Conservation (phyloP, 2,113 vertebrate species). For the Orthonyx spaldingii region DNA sequence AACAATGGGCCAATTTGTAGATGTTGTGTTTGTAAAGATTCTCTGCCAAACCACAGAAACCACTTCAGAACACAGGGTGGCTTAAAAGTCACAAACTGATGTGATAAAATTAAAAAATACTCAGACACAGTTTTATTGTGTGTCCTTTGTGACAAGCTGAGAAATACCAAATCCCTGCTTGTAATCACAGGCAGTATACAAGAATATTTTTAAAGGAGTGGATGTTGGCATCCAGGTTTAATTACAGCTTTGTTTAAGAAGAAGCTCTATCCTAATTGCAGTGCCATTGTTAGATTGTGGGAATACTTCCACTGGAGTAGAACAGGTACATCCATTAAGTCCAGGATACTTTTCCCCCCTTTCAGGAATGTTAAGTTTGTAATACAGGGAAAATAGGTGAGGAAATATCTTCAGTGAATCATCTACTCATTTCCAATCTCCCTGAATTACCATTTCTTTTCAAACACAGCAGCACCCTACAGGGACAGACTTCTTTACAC, state of each 20-base stretch:
- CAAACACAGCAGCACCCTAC: background rate
- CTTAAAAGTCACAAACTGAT: background rate
- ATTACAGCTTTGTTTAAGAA: background rate
- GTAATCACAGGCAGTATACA: background rate
- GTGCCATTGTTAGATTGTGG: background rate
- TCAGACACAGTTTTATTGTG: background rate
- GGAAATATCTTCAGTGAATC: background rate
- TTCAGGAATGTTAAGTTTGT: background rate
- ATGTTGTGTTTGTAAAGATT: background rate
- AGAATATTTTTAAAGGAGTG: background rate
- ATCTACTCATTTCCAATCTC: constrained; percentile 31
- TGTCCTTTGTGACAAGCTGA: background rate
- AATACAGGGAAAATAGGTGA: background rate
- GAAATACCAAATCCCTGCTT: background rate
- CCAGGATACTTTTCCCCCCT: background rate
- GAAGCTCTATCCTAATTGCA: background rate
- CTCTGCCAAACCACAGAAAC: background rate
- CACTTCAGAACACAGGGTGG: background rate
- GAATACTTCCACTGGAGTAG: background rate
- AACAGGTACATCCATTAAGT: background rate
- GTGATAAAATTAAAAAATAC: background rate
- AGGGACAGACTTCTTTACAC: background rate
- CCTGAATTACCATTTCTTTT: constrained; percentile 30
- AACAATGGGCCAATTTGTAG: background rate
- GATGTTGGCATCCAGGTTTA: background rate